These are phyloP conservation scores for Acyrthosiphon pisum DNA, from an alignment of 1,140 invertebrate genomes.

Conservation along the genomic window DNA sequence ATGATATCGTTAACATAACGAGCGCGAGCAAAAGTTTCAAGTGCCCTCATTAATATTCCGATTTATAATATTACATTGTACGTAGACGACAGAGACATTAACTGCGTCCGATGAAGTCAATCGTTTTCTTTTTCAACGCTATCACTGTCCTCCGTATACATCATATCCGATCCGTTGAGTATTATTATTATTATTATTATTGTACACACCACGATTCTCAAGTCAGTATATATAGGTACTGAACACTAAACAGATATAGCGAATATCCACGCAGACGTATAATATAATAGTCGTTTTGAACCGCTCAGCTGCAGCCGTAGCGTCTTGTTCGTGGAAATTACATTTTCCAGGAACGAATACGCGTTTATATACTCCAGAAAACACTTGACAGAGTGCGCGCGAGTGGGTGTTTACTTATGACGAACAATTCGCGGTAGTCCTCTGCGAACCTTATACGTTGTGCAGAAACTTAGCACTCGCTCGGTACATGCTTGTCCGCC, in stretches of 20 bases:
- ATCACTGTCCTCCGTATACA: not conserved
- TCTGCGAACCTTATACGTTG: not conserved
- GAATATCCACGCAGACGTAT: not conserved
- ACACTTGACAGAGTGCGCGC: not conserved
- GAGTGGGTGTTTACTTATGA: not conserved
- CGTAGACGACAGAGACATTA: not conserved
- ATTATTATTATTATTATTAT: no score
- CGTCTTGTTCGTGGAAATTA: not conserved
- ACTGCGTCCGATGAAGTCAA: not conserved
- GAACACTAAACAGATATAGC: not conserved
- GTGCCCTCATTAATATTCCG: not conserved
- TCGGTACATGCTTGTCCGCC: not conserved
- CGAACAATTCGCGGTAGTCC: not conserved
- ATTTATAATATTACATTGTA: not conserved
- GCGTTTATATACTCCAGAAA: not conserved
- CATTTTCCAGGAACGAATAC: not conserved
- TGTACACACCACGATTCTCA: not conserved
- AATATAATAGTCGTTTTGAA: no score
- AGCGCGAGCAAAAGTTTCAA: not conserved
- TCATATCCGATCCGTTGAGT: not conserved
- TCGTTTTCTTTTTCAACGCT: not conserved
- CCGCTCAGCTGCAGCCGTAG: not conserved
- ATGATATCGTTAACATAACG: no score
- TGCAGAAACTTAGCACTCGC: not conserved
- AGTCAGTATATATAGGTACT: not conserved